These are phyloP conservation scores for Calephelis nemesis DNA, from an alignment of 1,140 invertebrate species.

Conservation along the genomic window DNA sequence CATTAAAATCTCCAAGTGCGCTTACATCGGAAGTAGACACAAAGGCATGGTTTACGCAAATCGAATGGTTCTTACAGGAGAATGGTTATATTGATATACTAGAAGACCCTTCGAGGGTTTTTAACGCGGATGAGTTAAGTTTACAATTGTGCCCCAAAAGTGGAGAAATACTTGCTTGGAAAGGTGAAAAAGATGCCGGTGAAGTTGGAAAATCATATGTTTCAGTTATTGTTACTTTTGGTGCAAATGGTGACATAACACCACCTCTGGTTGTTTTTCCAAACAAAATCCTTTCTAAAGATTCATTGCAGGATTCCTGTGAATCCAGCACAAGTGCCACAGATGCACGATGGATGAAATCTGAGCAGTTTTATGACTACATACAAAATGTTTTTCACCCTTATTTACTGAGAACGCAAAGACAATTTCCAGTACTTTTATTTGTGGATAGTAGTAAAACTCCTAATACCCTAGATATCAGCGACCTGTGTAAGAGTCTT, in stretches of 20 bases:
- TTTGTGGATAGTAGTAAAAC: constrained; percentile 6
- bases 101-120: background rate
- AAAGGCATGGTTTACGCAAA: background rate
- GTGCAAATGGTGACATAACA: constrained; percentile 8
- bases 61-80: constrained; percentile 3
- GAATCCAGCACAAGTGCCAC: background rate
- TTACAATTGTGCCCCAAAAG: constrained; percentile 9
- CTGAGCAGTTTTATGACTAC: constrained; percentile 11
- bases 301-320: background rate
- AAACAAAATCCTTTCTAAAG: background rate
- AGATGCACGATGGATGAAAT: background rate
- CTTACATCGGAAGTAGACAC: background rate
- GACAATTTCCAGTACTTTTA: background rate
- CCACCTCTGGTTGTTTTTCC: constrained; percentile 7
- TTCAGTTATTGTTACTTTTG: constrained; percentile 10
- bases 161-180: constrained; percentile 4
- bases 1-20: background rate
- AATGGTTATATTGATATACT: background rate
- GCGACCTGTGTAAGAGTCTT: constrained; percentile 2
- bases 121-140: constrained; percentile 4
- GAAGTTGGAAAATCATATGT: constrained; percentile 5
- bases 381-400: constrained; percentile 14
- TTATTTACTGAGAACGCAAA: background rate
- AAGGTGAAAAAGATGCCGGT: background rate
- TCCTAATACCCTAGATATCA: constrained; percentile 1